Conservation (phyloP, 2,797 vertebrate genomes). For the Geotrypetes seraphini region DNA sequence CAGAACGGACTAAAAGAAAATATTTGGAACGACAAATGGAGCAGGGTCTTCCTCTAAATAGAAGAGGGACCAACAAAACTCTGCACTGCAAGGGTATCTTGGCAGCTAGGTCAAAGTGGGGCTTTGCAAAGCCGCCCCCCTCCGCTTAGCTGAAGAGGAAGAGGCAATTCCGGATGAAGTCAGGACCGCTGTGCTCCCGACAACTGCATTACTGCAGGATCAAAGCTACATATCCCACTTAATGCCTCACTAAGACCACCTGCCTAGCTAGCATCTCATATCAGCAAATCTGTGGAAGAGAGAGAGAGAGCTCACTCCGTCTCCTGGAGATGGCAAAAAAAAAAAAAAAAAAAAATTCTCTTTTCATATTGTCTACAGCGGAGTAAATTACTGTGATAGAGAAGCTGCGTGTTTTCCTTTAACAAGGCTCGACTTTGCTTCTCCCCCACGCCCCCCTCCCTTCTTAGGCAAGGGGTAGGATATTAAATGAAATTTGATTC, state of each 20-base stretch:
- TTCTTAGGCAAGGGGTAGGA: neutral
- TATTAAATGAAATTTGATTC: slow-evolving; percentile 6
- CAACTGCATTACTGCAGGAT: neutral
- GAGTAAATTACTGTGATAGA: slow-evolving; percentile 28
- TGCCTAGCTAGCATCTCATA: neutral
- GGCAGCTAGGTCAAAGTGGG: neutral
- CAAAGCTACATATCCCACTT: slow-evolving; percentile 8
- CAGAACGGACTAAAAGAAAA: too few relatives aligned
- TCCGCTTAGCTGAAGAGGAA: neutral
- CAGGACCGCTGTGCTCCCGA: neutral
- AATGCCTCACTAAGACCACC: slow-evolving; percentile 1
- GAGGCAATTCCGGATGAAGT: neutral
- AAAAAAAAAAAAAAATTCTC: too few relatives aligned
- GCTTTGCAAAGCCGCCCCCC: neutral
- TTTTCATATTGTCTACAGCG: slow-evolving; percentile 29
- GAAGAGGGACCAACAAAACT: neutral
- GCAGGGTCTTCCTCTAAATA: neutral
- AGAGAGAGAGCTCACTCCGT: neutral
- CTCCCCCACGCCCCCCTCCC: slow-evolving; percentile 23
- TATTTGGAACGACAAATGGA: neutral
- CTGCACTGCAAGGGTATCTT: neutral
- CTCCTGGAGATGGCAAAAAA: neutral
- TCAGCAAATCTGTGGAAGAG: neutral
- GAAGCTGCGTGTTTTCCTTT: slow-evolving; percentile 31
- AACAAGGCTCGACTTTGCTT: slow-evolving; percentile 41